Percentiles rank a stretch among this genome's conserved stretches.
Evolutionary conservation across 2,888 invertebrate genomes (phyloP).

Genomic region (Trypoxylon attenuatum): DNA sequence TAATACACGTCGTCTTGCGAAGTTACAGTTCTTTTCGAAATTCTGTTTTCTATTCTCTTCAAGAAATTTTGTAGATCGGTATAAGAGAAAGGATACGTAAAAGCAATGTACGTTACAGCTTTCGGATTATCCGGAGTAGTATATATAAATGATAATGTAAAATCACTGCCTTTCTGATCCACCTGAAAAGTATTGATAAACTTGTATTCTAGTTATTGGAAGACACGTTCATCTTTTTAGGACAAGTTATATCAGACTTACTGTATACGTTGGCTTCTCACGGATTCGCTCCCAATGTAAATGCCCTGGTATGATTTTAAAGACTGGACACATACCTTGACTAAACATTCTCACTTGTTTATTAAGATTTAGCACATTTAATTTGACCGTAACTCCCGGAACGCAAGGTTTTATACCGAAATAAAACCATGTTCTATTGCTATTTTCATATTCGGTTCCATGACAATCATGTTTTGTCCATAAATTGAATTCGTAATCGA

Average conservation of each 20-base stretch:
- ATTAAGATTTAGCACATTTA: constrained; percentile 92
- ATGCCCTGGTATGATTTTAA: constrained; percentile 83
- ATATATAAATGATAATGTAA: constrained; percentile 85
- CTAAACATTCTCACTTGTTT: constrained; percentile 93
- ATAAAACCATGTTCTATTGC: constrained; percentile 94
- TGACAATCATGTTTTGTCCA: constrained; percentile 94
- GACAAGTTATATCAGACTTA: constrained; percentile 71
- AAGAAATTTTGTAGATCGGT: constrained; percentile 86
- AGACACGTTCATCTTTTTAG: neutral
- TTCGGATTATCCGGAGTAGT: constrained; percentile 82
- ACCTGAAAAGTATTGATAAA: constrained; percentile 75
- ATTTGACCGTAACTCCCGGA: constrained; percentile 80
- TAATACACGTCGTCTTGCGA: constrained; percentile 86
- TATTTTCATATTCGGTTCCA: constrained; percentile 91
- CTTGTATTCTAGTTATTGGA: neutral
- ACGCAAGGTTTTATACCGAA: constrained; percentile 83
- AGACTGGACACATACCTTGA: constrained; percentile 93
- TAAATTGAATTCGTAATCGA: constrained; percentile 85
- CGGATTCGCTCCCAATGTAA: constrained; percentile 89
- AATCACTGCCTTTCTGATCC: constrained; percentile 80
- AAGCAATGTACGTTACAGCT: constrained; percentile 89
- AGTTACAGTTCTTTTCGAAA: constrained; percentile 70
- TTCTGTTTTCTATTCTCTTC: constrained; percentile 80
- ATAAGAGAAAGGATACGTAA: constrained; percentile 93
- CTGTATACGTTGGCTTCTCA: constrained; percentile 86